A percentile compares a stretch with the other conserved stretches of the same genome.
These are phyloP conservation scores for Rachycentron canadum DNA, from an alignment of 2,797 vertebrate species.

Conservation along the genomic window DNA sequence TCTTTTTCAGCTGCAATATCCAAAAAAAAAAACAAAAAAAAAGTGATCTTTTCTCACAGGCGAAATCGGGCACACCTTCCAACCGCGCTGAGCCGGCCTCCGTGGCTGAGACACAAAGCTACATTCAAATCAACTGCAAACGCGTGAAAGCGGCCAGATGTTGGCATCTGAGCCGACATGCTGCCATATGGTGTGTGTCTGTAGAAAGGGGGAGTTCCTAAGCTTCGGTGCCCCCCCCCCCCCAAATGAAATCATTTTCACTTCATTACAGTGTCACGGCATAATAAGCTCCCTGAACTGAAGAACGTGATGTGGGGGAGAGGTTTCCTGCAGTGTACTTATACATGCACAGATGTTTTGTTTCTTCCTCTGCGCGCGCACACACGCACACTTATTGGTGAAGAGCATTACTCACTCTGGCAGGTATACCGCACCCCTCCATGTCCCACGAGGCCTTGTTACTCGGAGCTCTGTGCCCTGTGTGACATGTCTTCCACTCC, in stretches of 20 bases:
- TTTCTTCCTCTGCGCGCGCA: slow-evolving; percentile 22
- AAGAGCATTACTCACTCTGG: slow-evolving; percentile 73
- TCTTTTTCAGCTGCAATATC: background rate
- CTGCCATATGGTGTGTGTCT: slow-evolving; percentile 62
- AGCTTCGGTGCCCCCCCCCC: slow-evolving; percentile 15
- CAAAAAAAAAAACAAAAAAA: background rate
- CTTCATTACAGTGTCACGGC: slow-evolving; percentile 73
- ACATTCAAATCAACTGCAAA: slow-evolving; percentile 37
- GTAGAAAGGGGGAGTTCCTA: slow-evolving; percentile 3
- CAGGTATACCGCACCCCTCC: slow-evolving; percentile 61
- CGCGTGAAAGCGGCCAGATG: slow-evolving; percentile 67
- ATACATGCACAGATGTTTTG: slow-evolving; percentile 42
- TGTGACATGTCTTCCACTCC: slow-evolving; percentile 73
- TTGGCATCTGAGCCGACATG: slow-evolving; percentile 66
- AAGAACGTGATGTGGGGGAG: slow-evolving; percentile 27
- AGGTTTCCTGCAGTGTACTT: background rate
- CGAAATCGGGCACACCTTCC: background rate
- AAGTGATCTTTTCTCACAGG: slow-evolving; percentile 5
- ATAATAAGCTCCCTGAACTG: slow-evolving; percentile 69
- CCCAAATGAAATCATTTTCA: slow-evolving; percentile 73
- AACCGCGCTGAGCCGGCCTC: background rate
- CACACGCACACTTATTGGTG: slow-evolving; percentile 33
- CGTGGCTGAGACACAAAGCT: slow-evolving; percentile 25
- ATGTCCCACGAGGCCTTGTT: slow-evolving; percentile 77
- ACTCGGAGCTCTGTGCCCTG: slow-evolving; percentile 57